phyloP scores from a whole-genome alignment of 2,113 vertebrate genomes.

The Proteles cristata region DNA sequence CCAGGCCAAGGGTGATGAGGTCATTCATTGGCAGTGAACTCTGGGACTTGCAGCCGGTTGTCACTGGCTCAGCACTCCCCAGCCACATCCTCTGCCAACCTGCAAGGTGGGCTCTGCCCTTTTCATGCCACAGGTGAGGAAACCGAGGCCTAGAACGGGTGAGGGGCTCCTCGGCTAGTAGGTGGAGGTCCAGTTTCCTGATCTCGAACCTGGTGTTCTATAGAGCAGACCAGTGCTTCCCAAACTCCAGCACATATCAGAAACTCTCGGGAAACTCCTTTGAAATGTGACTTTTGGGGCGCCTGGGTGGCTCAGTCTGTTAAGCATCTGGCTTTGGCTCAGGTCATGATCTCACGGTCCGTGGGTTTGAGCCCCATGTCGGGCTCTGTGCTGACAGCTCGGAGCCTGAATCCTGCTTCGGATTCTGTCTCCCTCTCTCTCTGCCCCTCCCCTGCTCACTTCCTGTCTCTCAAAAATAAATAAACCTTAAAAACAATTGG shows the following conservation, averaged over 20 bases:
- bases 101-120: background rate
- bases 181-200: background rate
- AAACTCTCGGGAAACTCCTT: background rate
- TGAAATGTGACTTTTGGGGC: background rate
- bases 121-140: background rate
- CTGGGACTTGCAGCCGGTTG: accelerated
- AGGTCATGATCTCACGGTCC: no score
- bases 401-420: no score
- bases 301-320: no score
- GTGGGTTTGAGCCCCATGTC: no score
- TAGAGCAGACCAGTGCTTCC: accelerated
- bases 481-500: background rate
- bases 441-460: no score
- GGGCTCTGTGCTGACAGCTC: no score
- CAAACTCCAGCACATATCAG: background rate
- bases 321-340: no score
- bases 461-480: no score
- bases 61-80: background rate
- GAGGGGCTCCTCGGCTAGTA: background rate
- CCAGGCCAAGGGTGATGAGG: accelerated
- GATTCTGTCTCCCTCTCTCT: no score
- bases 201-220: background rate
- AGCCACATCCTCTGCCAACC: background rate
- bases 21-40: background rate
- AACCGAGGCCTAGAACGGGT: background rate